A percentile compares a stretch with the other conserved stretches of the same genome.
Evolutionary conservation across 2,888 invertebrate species (phyloP).

Genomic region (Nematopogon swammerdamellus): DNA sequence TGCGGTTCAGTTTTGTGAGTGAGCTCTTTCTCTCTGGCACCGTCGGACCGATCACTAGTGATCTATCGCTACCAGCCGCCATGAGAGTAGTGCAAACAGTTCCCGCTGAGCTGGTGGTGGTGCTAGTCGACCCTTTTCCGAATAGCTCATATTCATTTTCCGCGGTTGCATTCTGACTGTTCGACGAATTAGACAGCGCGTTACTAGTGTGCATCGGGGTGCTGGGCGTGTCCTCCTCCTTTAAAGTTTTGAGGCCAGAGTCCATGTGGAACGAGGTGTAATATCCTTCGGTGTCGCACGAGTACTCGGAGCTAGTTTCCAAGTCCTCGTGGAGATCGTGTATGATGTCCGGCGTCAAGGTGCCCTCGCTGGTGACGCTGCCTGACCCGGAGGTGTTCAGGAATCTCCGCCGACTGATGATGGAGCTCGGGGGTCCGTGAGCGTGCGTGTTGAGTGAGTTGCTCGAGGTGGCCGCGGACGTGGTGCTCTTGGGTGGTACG

Average conservation of each 20-base stretch:
- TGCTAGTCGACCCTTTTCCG: constrained; percentile 88
- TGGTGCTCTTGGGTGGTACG: constrained; percentile 67
- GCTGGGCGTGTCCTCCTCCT: constrained; percentile 66
- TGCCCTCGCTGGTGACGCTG: constrained; percentile 82
- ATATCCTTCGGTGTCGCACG: constrained; percentile 96
- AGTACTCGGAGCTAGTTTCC: constrained; percentile 88
- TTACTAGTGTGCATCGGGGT: constrained; percentile 71
- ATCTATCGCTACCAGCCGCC: constrained; percentile 64
- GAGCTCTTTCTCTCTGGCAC: constrained; percentile 84
- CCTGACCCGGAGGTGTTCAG: constrained; percentile 76
- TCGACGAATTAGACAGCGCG: constrained; percentile 66
- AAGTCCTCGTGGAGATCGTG: constrained; percentile 78
- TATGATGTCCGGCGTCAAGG: constrained; percentile 78
- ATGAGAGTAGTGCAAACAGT: constrained; percentile 83
- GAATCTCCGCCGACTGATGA: constrained; percentile 63
- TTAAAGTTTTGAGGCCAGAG: constrained; percentile 83
- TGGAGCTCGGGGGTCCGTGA: constrained; percentile 66
- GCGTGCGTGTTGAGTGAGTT: constrained; percentile 62
- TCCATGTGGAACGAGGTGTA: constrained; percentile 98
- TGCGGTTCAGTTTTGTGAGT: constrained; percentile 56
- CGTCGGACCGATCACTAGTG: constrained; percentile 64
- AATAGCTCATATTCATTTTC: constrained; percentile 90
- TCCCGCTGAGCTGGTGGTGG: constrained; percentile 87
- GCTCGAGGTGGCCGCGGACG: constrained; percentile 64
- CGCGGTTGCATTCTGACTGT: constrained; percentile 69